Percentiles rank a stretch among this genome's conserved stretches.
Conservation (phyloP, 2,113 vertebrate species). For the Hassar affinis region DNA sequence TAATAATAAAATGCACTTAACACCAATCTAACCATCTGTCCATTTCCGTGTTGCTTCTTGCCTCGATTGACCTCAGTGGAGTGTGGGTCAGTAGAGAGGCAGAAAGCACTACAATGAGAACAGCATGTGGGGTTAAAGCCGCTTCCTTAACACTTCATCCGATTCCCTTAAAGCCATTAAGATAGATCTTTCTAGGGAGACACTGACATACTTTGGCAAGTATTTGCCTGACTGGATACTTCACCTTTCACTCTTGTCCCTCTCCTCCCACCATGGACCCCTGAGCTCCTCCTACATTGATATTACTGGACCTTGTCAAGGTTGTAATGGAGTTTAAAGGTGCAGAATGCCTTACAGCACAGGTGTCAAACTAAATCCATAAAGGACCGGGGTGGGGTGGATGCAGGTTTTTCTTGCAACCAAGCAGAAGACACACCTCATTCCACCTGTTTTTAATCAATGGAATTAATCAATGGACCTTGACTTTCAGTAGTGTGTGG, state of each 20-base stretch:
- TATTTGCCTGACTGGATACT: conserved; percentile 42
- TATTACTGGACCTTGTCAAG: background rate
- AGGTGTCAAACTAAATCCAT: no score
- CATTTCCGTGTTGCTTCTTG: background rate
- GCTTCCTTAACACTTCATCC: conserved; percentile 48
- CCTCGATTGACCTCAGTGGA: background rate
- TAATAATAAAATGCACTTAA: background rate
- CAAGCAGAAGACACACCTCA: no score
- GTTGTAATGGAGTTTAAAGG: background rate
- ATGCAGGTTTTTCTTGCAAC: no score
- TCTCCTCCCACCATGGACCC: background rate
- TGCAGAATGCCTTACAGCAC: no score
- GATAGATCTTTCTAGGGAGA: conserved; percentile 15
- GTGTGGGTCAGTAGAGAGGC: background rate
- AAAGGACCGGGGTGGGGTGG: no score
- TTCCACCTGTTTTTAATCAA: no score
- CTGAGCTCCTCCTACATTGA: background rate
- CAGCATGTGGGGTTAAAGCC: conserved; percentile 30
- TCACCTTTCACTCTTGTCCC: conserved; percentile 29
- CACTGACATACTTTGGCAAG: conserved; percentile 42
- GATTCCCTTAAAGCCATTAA: conserved; percentile 51
- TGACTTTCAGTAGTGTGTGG: no score
- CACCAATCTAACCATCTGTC: background rate
- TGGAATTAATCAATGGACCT: no score
- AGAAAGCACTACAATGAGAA: conserved; percentile 16